Evolutionary conservation across 2,888 invertebrate genomes (phyloP).

Genomic region (Auanema freiburgensis): DNA sequence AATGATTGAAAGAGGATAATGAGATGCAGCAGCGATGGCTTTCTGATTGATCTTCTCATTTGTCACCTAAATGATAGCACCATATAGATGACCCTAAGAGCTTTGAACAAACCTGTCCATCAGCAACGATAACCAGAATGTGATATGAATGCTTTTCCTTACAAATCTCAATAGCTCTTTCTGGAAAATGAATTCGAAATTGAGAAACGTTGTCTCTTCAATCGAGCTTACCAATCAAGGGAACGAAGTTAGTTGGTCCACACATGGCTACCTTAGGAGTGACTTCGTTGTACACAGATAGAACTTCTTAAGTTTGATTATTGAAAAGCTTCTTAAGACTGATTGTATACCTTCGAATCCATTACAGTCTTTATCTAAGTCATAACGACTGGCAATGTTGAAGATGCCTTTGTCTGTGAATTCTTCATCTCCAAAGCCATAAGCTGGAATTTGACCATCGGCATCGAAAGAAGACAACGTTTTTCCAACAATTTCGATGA

Average conservation of each 20-base stretch:
- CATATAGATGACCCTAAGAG: not conserved
- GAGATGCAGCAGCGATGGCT: constrained; percentile 68
- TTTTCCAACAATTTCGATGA: constrained; percentile 68
- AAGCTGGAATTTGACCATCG: constrained; percentile 68
- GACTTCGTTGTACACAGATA: constrained; percentile 66
- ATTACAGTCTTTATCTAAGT: constrained; percentile 65
- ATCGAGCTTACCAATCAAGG: constrained; percentile 65
- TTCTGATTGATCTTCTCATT: constrained; percentile 66
- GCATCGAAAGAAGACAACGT: constrained; percentile 68
- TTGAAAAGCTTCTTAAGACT: no score
- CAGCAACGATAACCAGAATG: constrained; percentile 69
- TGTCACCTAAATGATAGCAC: constrained; percentile 57
- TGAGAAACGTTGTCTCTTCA: not conserved
- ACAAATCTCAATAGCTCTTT: constrained; percentile 66
- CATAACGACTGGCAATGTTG: constrained; percentile 59
- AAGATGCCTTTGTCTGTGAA: constrained; percentile 64
- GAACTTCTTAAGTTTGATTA: constrained; percentile 65
- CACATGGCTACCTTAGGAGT: constrained; percentile 67
- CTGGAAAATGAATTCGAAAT: constrained; percentile 25
- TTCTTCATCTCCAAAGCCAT: constrained; percentile 68
- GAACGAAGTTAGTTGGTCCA: constrained; percentile 70
- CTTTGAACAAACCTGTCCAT: constrained; percentile 65
- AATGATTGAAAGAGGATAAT: constrained; percentile 68
- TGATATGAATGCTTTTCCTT: constrained; percentile 67
- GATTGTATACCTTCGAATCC: constrained; percentile 64